phyloP scores from a whole-genome alignment of 2,113 vertebrate genomes.

The Condylura cristata region DNA sequence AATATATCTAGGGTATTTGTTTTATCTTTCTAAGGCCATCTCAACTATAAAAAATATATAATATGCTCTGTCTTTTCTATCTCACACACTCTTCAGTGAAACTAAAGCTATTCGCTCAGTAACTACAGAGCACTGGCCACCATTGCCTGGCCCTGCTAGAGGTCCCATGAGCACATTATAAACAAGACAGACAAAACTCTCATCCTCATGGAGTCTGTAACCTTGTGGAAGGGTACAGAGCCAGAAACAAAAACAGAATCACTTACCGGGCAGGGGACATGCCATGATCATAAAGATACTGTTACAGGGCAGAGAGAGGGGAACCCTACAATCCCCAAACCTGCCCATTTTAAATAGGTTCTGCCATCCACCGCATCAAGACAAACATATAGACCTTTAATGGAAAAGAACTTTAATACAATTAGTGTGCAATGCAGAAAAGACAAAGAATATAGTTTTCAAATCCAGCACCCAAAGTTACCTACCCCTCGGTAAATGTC shows the following conservation, averaged over 20 bases:
- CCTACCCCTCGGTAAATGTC: too few relatives aligned
- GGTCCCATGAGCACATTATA: not conserved
- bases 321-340: too few relatives aligned
- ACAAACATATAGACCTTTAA: too few relatives aligned
- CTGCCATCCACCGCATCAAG: too few relatives aligned
- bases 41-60: not conserved
- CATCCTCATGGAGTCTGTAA: not conserved
- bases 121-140: not conserved
- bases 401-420: too few relatives aligned
- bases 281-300: too few relatives aligned
- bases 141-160: not conserved
- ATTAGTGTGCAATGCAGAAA: too few relatives aligned
- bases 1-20: not conserved
- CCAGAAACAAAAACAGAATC: not conserved
- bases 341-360: too few relatives aligned
- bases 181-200: not conserved
- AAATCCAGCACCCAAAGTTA: too few relatives aligned
- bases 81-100: not conserved
- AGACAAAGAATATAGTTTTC: too few relatives aligned
- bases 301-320: too few relatives aligned
- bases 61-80: constrained; percentile 6
- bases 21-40: not conserved
- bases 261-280: too few relatives aligned
- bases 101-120: not conserved
- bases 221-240: not conserved